Evolutionary conservation across 1,140 invertebrate genomes (phyloP), one percentile per base, ranked within the genome.

Genomic region (Lamellibrachia luymesi): DNA sequence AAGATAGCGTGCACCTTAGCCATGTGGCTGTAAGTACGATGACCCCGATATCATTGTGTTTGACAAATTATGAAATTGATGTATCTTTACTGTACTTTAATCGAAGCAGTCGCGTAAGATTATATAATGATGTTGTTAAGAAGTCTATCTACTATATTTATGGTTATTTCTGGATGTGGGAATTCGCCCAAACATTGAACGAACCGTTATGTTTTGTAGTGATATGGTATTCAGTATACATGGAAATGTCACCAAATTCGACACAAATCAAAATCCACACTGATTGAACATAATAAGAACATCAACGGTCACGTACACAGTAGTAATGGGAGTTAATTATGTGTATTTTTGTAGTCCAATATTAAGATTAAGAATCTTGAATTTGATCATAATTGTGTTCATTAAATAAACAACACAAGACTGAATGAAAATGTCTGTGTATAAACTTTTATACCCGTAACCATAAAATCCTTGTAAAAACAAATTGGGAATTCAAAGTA

Each of bases 91-190:
- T 80, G 64, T 80, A 80, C 1, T 80, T 22, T 80, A 80, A 80
- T 80, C 64, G 64, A 80, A 22, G 64, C 64, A 80, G 64, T 80
- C 25, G 17, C 25, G 64, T 80, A 80, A 80, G 64, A 80, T 80
- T 80, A 80, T 80, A 80, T 80, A 80, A 80, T 80, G 64, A 80
- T 80, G 64, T 80, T 80, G 64, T 80, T 80, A 80, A 80, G 64
- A 80, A 80, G 64, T 80, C 64, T 80, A 80, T 80, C 4, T 80
- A 80, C 64, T 80, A 80, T 80, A 80, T 80, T 80, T 80, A 80
- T 80, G 64, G 64, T 80, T 80, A 80, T 80, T 80, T 80, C 13
- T 80, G 25, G 64, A 17, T 22, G 64, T 80, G 64, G 64, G 64
- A 80, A 80, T 80, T 80, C 64, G 25, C 64, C 13, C 64, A 80